These are phyloP conservation scores for Sarcophaga subvicina DNA, from an alignment of 2,888 invertebrate species.

Conservation along the genomic window DNA sequence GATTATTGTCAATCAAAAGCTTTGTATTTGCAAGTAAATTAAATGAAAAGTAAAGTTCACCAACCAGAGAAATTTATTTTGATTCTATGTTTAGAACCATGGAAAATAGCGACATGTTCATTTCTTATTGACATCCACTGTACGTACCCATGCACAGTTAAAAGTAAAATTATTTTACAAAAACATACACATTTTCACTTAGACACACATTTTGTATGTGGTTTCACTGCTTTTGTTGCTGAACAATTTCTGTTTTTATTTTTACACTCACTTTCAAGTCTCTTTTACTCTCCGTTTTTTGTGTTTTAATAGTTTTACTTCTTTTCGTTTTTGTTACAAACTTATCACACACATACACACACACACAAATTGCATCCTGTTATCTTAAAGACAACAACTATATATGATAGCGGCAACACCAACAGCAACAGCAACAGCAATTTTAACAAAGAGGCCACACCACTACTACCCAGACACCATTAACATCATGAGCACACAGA, in stretches of 20 bases:
- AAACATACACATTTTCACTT: too few species aligned
- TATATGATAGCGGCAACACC: background rate
- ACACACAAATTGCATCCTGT: constrained; percentile 60
- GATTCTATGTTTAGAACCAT: too few species aligned
- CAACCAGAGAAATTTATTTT: too few species aligned
- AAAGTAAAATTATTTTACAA: too few species aligned
- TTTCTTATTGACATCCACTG: too few species aligned
- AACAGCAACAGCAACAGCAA: constrained; percentile 28
- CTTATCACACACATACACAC: constrained; percentile 11
- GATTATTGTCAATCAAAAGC: too few species aligned
- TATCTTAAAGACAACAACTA: constrained; percentile 36
- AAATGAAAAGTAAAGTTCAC: too few species aligned
- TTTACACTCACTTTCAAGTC: background rate
- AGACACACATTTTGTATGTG: background rate
- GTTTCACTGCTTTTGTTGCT: background rate
- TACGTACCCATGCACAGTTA: too few species aligned
- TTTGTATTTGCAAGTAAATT: too few species aligned
- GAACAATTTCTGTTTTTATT: too few species aligned
- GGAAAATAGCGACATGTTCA: too few species aligned
- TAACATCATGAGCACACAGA: constrained; percentile 46
- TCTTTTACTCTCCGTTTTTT: background rate
- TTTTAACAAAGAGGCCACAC: constrained; percentile 32
- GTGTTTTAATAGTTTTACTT: background rate
- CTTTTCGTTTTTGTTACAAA: constrained; percentile 21
- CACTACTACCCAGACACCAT: constrained; percentile 45